Base-by-base conservation (phyloP, 1,140 invertebrate genomes). In the Oryctes rhinoceros region DNA sequence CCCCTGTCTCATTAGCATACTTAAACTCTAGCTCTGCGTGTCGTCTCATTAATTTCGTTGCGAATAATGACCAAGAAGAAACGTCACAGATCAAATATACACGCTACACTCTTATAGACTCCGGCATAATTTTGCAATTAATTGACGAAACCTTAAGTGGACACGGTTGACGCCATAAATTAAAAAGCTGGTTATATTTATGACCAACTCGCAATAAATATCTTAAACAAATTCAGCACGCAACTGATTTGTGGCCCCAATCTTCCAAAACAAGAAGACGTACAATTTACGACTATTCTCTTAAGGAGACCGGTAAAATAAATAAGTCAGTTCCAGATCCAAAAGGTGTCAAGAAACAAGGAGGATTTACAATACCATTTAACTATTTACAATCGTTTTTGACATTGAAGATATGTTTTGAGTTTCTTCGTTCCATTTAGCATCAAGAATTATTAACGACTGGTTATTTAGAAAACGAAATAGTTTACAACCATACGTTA, bases 111-210 rank as follows among this genome's bases (percentile, higher is more conserved):
- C 65, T 13, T 37, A 71, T 37, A 71, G 1, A 24, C 4, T 35
- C 6, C 35, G 65, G 65, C 20, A 71, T 71, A 71, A 71, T 71
- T 71, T 71, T 71, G 65, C 35, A 71, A 71, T 71, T 71, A 71
- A 71, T 71, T 71, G 35, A 71, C 65, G 24, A 71, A 71, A 71
- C 13, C 20, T 71, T 71, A 18, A 71, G 65, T 71, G 65, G 65
- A 71, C 65, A 71, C 24, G 24, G 65, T 24, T 30, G 65, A 24
- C 65, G 24, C 24, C 11, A 37, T 71, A 71, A 71, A 71, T 71
- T 71, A 71, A 71, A 71, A 24, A 24, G 65, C 18, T 30, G 18
- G 65, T 37, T 71, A 13, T 71, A 71, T 71, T 71, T 71, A 71
- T 71, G 35, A 71, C 65, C 18, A 24, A 37, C 20, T 24, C 9